Base-by-base conservation (phyloP, 1,140 invertebrate species). In the Portunus trituberculatus region DNA sequence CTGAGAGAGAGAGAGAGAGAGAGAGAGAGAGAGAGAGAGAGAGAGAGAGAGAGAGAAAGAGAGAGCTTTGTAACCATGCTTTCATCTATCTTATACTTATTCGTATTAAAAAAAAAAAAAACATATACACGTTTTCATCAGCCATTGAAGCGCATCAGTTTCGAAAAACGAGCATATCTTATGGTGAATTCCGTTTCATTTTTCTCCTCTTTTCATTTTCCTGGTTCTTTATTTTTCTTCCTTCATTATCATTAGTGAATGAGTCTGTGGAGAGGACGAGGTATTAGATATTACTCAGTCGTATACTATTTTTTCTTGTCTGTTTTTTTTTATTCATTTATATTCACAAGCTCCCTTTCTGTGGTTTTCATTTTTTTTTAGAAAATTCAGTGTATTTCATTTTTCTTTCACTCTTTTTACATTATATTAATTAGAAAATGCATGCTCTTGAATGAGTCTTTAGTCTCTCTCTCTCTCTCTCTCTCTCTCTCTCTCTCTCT, bases 21-120 rank as follows among this genome's bases (percentile, higher is more conserved):
- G 67, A 76, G 67, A 76, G 67, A n/a, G 67, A 76, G 67, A 76
- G 67, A 76, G 67, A 76, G 67, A 76, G 67, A 76, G 67, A 76
- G 67, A 76, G 67, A 76, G 67, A 76, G 67, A 76, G 67, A 76
- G 67, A 76, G 67, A 76, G 67, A 20, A n/a, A 20, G 52, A 59
- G 52, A 59, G 8, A 59, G 52, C 20, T 12, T 0, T 59, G 12
- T 59, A 12, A 12, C 52, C 20, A 59, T 59, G 20, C 2, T 59
- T 59, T 20, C 20, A 59, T 59, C 20, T 25, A 76, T 76, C n/a
- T 76, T 20, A 25, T 76, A 1, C 20, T n/a, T 7, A 76, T n/a
- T n/a, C 67, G 20, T n/a, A n/a, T 76, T 3, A n/a, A 76, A n/a
- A 76, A 76, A 7, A n/a, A 20, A 2, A 20, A 76, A n/a, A 76